A percentile compares a stretch with the other conserved stretches of the same genome.
These are phyloP conservation scores for Dryoscopus gambensis DNA, from an alignment of 2,113 vertebrate genomes.

Conservation along the genomic window DNA sequence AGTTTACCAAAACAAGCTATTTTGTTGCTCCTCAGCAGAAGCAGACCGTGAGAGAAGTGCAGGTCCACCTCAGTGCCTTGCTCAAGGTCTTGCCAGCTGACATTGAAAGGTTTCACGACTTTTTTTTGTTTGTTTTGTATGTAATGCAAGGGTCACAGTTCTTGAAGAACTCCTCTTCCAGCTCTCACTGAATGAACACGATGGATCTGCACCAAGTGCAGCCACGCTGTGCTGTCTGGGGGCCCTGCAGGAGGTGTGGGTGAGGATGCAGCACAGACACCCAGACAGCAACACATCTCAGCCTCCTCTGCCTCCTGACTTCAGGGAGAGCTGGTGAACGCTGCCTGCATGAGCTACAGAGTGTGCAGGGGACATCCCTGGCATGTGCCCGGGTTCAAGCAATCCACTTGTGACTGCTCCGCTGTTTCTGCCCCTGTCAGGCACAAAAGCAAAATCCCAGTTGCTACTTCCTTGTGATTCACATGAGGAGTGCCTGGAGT, in stretches of 20 bases:
- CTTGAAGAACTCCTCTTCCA: neutral
- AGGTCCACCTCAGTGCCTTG: neutral
- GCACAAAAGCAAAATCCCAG: neutral
- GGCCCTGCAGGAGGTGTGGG: neutral
- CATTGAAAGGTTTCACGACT: neutral
- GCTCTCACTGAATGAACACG: rapidly evolving
- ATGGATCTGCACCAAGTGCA: neutral
- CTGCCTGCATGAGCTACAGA: neutral
- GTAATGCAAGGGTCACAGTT: neutral
- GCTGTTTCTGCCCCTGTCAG: neutral
- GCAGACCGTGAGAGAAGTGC: neutral
- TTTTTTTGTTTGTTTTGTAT: neutral
- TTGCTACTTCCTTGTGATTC: neutral
- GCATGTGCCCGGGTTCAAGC: neutral
- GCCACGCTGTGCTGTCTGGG: neutral
- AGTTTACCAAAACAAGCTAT: neutral
- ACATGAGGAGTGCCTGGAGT: neutral
- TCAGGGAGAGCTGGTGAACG: neutral
- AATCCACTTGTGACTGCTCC: neutral
- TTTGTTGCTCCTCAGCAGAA: neutral
- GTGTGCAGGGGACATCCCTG: neutral
- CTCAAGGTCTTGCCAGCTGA: neutral
- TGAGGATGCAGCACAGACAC: neutral
- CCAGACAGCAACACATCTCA: neutral
- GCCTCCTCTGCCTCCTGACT: neutral